Conservation (phyloP, 2,113 vertebrate genomes). For the Ammodramus savannarum region DNA sequence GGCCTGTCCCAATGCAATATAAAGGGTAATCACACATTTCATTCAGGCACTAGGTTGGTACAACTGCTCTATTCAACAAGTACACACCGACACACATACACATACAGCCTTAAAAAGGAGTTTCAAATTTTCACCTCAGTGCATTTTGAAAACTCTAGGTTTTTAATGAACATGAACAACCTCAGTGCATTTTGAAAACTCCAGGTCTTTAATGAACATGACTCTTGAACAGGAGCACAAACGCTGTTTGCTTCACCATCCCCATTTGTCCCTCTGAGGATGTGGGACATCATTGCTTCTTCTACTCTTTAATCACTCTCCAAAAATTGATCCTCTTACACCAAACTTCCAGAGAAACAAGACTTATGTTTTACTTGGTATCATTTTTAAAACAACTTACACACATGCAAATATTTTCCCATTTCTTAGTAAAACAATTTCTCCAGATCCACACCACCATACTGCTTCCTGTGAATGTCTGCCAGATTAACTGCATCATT, state of each 20-base stretch:
- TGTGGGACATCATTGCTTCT: background rate
- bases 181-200: background rate
- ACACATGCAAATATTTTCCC: slow-evolving; percentile 28
- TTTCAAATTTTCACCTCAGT: background rate
- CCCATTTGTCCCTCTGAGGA: background rate
- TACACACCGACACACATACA: background rate
- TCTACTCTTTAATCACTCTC: background rate
- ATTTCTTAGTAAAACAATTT: slow-evolving; percentile 33
- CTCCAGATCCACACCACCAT: background rate
- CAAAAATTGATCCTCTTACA: background rate
- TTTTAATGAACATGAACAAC: background rate
- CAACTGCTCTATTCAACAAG: background rate
- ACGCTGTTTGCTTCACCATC: background rate
- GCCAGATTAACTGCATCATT: slow-evolving; percentile 21
- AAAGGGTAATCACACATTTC: background rate
- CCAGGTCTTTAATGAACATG: background rate
- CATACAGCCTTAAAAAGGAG: rapidly evolving
- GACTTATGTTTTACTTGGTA: slow-evolving; percentile 10
- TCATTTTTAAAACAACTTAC: slow-evolving; percentile 33
- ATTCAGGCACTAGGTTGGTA: background rate
- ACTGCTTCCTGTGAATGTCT: slow-evolving; percentile 13
- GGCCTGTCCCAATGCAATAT: background rate
- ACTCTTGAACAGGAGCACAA: background rate
- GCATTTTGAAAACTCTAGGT: background rate
- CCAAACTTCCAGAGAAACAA: slow-evolving; percentile 10